These are phyloP conservation scores for Pristiophorus japonicus DNA, from an alignment of 2,113 vertebrate genomes.

Conservation along the genomic window DNA sequence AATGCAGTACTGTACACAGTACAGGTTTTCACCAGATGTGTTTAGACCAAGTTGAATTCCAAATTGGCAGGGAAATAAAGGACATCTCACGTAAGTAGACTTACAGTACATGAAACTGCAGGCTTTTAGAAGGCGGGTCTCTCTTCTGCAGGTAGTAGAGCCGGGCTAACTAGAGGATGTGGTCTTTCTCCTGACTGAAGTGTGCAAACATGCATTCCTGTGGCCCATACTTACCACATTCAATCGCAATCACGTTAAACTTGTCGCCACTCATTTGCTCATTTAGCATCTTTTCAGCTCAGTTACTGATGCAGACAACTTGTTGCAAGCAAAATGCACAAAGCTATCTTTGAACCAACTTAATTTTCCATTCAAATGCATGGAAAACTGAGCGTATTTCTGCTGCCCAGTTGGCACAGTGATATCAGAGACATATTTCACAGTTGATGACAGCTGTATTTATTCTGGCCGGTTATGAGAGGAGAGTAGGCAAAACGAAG, in stretches of 20 bases:
- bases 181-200: background rate
- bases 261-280: conserved; percentile 1
- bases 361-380: background rate
- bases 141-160: background rate
- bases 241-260: background rate
- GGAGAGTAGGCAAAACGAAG: background rate
- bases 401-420: background rate
- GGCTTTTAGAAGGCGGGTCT: background rate
- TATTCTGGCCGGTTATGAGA: background rate
- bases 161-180: background rate
- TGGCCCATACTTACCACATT: background rate
- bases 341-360: background rate
- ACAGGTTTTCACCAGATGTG: background rate
- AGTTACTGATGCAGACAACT: background rate
- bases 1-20: background rate
- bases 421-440: background rate
- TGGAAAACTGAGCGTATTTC: background rate
- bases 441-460: conserved; percentile 1
- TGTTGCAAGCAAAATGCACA: conserved; percentile 1
- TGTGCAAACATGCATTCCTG: background rate
- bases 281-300: background rate
- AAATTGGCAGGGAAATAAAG: background rate
- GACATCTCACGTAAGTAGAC: background rate
- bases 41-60: background rate
- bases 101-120: background rate